These are phyloP conservation scores for Clivina fossor DNA, from an alignment of 2,888 invertebrate species.

Conservation along the genomic window DNA sequence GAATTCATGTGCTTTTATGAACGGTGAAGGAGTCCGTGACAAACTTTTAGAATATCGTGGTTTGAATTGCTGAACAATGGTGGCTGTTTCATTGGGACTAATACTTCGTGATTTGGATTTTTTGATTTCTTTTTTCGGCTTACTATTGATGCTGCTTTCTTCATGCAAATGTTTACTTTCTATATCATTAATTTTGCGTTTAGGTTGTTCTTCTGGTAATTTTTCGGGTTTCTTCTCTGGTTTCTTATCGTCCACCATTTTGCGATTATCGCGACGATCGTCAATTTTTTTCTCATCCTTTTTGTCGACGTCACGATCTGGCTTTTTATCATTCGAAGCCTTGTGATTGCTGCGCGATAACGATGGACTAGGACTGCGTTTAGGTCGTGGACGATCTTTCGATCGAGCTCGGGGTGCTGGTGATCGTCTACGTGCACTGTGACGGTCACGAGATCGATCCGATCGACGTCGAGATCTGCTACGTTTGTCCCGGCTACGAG, in stretches of 20 bases:
- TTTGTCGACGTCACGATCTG: conserved; percentile 39
- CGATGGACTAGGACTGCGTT: conserved; percentile 41
- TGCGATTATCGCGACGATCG: conserved; percentile 43
- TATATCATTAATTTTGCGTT: conserved; percentile 46
- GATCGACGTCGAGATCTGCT: conserved; percentile 48
- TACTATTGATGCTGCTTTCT: conserved; percentile 41
- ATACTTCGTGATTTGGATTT: conserved; percentile 50
- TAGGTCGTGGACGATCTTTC: conserved; percentile 45
- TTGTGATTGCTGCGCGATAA: conserved; percentile 39
- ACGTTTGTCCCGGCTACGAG: conserved; percentile 50
- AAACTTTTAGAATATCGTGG: conserved; percentile 71
- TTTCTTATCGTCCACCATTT: conserved; percentile 39
- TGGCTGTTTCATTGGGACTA: conserved; percentile 44
- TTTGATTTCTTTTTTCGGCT: conserved; percentile 45
- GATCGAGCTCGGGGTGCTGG: conserved; percentile 47
- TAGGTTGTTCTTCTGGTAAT: conserved; percentile 45
- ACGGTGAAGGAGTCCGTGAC: conserved; percentile 85
- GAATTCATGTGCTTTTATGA: conserved; percentile 70
- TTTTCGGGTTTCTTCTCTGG: conserved; percentile 34
- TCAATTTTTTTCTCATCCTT: conserved; percentile 43
- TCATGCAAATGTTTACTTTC: conserved; percentile 34
- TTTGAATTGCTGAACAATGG: conserved; percentile 50
- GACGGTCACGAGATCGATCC: conserved; percentile 44
- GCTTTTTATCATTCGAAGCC: conserved; percentile 47
- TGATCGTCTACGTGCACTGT: conserved; percentile 50